These are phyloP conservation scores for Belgica antarctica DNA, from an alignment of 2,888 invertebrate genomes.

Conservation along the genomic window DNA sequence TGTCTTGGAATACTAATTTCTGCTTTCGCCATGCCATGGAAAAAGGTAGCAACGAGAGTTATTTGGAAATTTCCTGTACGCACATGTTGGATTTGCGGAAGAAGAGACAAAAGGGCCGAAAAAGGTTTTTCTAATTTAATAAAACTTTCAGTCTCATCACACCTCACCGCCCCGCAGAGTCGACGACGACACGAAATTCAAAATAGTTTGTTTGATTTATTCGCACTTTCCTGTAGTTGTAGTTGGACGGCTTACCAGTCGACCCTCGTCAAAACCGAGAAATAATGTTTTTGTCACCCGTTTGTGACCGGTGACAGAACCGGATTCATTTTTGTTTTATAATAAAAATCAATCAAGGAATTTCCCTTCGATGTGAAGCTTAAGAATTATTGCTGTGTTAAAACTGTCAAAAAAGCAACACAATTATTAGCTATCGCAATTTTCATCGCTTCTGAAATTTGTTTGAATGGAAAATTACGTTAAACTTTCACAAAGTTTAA, in stretches of 20 bases:
- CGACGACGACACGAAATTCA: not conserved
- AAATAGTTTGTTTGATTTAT: slow-evolving; percentile 13
- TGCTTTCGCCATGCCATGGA: not conserved
- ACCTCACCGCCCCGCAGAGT: not conserved
- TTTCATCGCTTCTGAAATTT: too few relatives aligned
- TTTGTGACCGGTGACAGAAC: too few relatives aligned
- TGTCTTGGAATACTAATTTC: slow-evolving; percentile 28
- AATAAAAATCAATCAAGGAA: too few relatives aligned
- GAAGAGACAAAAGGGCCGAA: not conserved
- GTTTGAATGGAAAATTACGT: too few relatives aligned
- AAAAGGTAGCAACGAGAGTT: slow-evolving; percentile 7
- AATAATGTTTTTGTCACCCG: slow-evolving; percentile 8
- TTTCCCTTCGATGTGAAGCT: too few relatives aligned
- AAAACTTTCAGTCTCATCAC: slow-evolving; percentile 22
- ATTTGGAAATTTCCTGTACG: not conserved
- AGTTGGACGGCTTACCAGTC: slow-evolving; percentile 1
- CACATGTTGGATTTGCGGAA: slow-evolving; percentile 8
- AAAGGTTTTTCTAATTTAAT: slow-evolving; percentile 27
- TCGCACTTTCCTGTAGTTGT: not conserved
- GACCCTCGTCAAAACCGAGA: slow-evolving; percentile 11
- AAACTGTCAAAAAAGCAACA: not conserved
- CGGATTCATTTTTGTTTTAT: too few relatives aligned
- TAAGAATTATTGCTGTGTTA: too few relatives aligned
- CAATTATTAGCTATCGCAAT: too few relatives aligned
- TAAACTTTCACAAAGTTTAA: not conserved